These are phyloP conservation scores for Eubucco bourcierii DNA, from an alignment of 2,113 vertebrate species.

Conservation along the genomic window DNA sequence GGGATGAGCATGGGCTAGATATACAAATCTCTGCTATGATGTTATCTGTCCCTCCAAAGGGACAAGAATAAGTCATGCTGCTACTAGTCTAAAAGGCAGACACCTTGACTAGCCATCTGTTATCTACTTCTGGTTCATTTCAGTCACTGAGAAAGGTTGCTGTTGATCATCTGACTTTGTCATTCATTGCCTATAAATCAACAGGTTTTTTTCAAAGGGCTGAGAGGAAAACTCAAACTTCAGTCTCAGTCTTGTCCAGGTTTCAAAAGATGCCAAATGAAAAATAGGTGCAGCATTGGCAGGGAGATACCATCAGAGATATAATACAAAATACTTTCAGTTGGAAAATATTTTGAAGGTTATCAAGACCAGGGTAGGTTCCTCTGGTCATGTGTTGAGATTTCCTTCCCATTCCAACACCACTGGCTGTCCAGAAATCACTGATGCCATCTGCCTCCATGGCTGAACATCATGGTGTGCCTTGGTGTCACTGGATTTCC, in stretches of 20 bases:
- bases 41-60: constrained; percentile 28
- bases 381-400: background rate
- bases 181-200: background rate
- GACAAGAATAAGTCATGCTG: constrained; percentile 24
- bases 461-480: background rate
- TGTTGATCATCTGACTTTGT: background rate
- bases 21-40: constrained; percentile 39
- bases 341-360: no score
- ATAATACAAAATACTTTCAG: no score
- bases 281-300: background rate
- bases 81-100: constrained; percentile 8
- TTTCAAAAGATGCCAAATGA: background rate
- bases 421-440: background rate
- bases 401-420: background rate
- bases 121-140: background rate
- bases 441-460: background rate
- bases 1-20: background rate
- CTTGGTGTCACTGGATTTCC: background rate
- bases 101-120: background rate
- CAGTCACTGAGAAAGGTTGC: background rate
- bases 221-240: background rate
- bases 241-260: background rate
- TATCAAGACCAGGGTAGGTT: background rate
- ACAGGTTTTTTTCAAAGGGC: background rate
- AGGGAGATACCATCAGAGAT: no score